These are phyloP conservation scores for Coremacera marginata DNA, from an alignment of 2,888 invertebrate species.

Conservation along the genomic window DNA sequence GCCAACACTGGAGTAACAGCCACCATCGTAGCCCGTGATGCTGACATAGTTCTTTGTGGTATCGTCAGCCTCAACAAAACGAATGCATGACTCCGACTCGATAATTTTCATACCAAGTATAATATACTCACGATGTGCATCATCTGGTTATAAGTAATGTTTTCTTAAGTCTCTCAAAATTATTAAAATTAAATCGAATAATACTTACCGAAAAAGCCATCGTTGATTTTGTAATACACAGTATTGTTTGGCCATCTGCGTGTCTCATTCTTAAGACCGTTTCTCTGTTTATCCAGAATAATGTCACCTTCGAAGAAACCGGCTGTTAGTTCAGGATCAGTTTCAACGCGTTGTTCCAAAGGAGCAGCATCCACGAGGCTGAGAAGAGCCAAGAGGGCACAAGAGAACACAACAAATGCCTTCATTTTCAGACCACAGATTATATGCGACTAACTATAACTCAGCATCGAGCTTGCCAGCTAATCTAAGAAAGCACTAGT, in stretches of 20 bases:
- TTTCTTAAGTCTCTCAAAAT: too few relatives aligned
- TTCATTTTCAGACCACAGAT: too few relatives aligned
- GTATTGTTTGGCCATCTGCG: conserved; percentile 76
- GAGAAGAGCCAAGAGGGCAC: too few relatives aligned
- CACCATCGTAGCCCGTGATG: conserved; percentile 66
- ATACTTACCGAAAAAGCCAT: not conserved
- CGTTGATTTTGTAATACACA: conserved; percentile 76
- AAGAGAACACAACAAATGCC: too few relatives aligned
- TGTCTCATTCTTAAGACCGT: conserved; percentile 73
- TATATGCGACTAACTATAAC: too few relatives aligned
- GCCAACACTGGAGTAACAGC: conserved; percentile 85
- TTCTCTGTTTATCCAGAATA: conserved; percentile 72
- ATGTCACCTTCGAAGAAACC: conserved; percentile 82
- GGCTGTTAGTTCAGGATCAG: conserved; percentile 81
- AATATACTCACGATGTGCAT: conserved; percentile 74
- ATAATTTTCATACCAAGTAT: conserved; percentile 78
- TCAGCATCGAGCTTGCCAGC: too few relatives aligned
- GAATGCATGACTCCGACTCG: conserved; percentile 79
- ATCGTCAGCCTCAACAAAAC: conserved; percentile 75
- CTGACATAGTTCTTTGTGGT: conserved; percentile 53
- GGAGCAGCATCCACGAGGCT: not conserved
- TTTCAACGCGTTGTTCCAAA: conserved; percentile 37
- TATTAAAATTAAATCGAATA: too few relatives aligned
- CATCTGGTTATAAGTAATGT: conserved; percentile 52
- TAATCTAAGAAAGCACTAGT: too few relatives aligned